phyloP scores from a whole-genome alignment of 2,113 vertebrate genomes.

The Tenrec ecaudatus region DNA sequence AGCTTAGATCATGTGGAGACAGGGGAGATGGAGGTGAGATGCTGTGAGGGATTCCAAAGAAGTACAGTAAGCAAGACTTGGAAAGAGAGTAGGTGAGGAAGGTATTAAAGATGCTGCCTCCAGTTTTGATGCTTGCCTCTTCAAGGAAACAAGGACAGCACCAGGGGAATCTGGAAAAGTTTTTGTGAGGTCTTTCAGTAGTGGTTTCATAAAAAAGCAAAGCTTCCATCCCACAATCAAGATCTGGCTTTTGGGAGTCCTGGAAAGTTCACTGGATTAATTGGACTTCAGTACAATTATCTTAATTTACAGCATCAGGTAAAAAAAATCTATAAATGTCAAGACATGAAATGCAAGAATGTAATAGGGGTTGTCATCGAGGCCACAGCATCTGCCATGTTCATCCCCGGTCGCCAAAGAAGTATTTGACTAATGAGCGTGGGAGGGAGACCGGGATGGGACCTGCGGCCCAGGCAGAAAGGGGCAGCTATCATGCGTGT shows the following conservation, averaged over 20 bases:
- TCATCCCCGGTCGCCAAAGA: neutral
- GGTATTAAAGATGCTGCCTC: too few relatives aligned
- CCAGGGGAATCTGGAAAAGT: neutral
- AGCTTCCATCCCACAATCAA: neutral
- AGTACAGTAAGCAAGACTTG: neutral
- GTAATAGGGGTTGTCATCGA: neutral
- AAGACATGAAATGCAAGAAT: conserved; percentile 62
- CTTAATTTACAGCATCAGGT: conserved; percentile 86
- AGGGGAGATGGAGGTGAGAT: neutral
- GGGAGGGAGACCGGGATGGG: neutral
- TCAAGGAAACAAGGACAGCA: neutral
- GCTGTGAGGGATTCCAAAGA: neutral
- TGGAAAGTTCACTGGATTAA: conserved; percentile 74
- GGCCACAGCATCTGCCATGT: fast-evolving
- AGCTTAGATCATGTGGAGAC: neutral
- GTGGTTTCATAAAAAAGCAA: neutral
- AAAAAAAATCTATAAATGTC: conserved; percentile 85
- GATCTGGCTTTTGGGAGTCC: neutral
- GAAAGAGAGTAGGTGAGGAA: neutral
- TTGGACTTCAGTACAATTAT: conserved; percentile 77
- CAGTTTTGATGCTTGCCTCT: neutral
- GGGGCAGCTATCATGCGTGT: too few relatives aligned
- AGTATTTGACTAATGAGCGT: neutral
- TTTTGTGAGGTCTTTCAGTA: neutral
- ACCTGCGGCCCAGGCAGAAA: neutral